Evolutionary conservation across 1,140 invertebrate genomes (phyloP).

Genomic region (Trichoplusia ni): DNA sequence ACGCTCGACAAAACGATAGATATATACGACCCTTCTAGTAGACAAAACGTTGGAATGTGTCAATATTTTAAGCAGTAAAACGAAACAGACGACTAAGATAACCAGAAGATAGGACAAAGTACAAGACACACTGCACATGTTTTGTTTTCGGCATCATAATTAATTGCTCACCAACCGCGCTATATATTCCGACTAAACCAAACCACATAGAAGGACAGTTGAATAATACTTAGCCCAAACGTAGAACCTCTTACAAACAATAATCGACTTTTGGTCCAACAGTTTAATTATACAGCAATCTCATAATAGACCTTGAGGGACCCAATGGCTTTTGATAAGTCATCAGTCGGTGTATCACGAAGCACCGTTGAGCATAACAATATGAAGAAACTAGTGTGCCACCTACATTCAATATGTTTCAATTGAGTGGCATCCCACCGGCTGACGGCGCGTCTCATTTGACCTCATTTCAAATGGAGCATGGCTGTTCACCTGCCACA

Average conservation of each 20-base stretch:
- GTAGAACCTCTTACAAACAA: no score
- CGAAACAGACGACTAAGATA: not conserved
- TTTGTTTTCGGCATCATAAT: not conserved
- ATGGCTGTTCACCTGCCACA: conserved; percentile 50
- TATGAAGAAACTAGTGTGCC: conserved; percentile 40
- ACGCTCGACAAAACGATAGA: no score
- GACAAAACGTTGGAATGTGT: no score
- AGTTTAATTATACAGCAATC: conserved; percentile 11
- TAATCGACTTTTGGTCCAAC: not conserved
- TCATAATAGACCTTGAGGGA: not conserved
- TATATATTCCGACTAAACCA: not conserved
- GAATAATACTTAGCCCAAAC: not conserved
- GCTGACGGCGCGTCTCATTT: conserved; percentile 51
- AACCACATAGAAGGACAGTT: not conserved
- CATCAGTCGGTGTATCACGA: conserved; percentile 15
- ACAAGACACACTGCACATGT: conserved; percentile 12
- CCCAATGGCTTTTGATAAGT: conserved; percentile 7
- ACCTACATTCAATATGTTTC: conserved; percentile 55
- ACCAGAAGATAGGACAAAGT: not conserved
- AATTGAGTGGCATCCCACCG: conserved; percentile 55
- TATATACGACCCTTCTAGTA: no score
- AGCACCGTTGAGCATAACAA: conserved; percentile 21
- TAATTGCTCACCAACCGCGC: not conserved
- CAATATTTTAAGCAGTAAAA: no score
- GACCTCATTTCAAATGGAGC: conserved; percentile 61